phyloP scores from a whole-genome alignment of 2,888 invertebrate species.

The Cephus pygmeus region DNA sequence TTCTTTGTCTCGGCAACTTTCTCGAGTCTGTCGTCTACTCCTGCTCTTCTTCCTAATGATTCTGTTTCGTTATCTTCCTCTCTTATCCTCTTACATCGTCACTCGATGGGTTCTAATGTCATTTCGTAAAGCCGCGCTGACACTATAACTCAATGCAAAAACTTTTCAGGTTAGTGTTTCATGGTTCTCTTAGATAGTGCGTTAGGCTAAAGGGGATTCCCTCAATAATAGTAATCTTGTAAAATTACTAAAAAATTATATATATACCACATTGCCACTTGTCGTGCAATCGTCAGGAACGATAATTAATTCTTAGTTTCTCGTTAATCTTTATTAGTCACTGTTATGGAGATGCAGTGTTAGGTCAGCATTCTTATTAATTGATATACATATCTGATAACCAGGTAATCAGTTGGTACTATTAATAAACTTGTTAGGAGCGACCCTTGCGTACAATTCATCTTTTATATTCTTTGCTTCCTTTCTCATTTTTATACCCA shows the following conservation, averaged over 20 bases:
- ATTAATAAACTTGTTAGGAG: slow-evolving; percentile 46
- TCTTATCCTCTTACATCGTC: not conserved
- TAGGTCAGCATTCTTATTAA: slow-evolving; percentile 42
- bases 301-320: no score
- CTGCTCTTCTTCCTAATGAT: not conserved
- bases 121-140: not conserved
- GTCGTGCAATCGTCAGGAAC: no score
- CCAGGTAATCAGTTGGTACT: slow-evolving; percentile 47
- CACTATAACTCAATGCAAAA: not conserved
- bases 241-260: no score
- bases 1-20: slow-evolving; percentile 43
- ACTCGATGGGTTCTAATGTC: not conserved
- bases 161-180: not conserved
- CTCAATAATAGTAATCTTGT: not conserved
- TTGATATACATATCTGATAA: slow-evolving; percentile 24
- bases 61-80: not conserved
- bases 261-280: not conserved
- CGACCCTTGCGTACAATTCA: not conserved
- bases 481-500: not conserved
- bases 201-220: not conserved
- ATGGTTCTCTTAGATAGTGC: not conserved
- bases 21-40: not conserved
- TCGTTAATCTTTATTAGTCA: not conserved
- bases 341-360: slow-evolving; percentile 20
- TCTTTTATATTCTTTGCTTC: not conserved